phyloP scores from a whole-genome alignment of 1,140 invertebrate genomes.

The Gonioctena quinquepunctata region DNA sequence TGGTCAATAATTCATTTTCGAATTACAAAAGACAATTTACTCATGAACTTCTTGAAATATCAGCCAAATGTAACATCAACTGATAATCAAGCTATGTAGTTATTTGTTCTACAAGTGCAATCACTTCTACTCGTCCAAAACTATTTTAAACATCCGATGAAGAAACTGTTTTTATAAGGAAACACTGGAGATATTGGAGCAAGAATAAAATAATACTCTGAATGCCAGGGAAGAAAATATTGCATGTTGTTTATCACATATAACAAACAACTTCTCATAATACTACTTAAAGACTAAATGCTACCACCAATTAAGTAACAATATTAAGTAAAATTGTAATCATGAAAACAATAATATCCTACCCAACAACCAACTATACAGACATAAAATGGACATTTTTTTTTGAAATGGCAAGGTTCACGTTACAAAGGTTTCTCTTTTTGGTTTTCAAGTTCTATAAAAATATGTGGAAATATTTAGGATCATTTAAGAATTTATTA shows the following conservation, averaged over 20 bases:
- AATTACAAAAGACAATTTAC: no score
- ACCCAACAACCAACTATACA: conserved; percentile 47
- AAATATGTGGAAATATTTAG: conserved; percentile 19
- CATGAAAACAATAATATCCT: no score
- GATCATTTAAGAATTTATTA: conserved; percentile 20
- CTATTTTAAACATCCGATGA: no score
- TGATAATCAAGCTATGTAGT: no score
- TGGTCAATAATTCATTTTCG: no score
- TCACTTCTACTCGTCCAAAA: no score
- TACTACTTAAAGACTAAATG: conserved; percentile 52
- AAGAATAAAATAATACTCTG: conserved; percentile 49
- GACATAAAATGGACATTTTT: conserved; percentile 38
- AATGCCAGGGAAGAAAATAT: conserved; percentile 42
- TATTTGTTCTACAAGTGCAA: no score
- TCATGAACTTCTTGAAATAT: no score
- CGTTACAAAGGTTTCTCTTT: not conserved
- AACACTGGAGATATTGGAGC: no score
- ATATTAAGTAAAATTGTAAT: conserved; percentile 34
- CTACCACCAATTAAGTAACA: conserved; percentile 46
- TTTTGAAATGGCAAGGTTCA: conserved; percentile 17
- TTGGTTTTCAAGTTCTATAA: conserved; percentile 16
- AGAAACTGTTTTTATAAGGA: no score
- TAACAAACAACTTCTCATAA: conserved; percentile 42
- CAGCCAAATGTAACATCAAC: no score
- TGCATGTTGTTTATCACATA: conserved; percentile 43